Conservation (phyloP, 2,113 vertebrate genomes). For the Vombatus ursinus region DNA sequence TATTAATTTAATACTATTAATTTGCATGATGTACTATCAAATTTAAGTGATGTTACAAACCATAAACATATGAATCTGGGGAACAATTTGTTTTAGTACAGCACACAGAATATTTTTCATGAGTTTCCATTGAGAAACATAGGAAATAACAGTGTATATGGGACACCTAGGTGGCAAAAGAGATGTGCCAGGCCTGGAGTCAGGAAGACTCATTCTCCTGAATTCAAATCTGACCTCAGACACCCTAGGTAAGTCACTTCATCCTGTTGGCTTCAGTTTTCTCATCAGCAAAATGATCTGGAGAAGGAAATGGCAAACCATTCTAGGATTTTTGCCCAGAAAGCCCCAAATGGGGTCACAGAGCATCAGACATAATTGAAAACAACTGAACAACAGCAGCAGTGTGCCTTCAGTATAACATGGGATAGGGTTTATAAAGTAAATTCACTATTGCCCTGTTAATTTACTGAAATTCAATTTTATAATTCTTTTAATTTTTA, state of each 20-base stretch:
- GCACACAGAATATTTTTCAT: background rate
- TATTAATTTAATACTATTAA: constrained; percentile 5
- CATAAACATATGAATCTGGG: background rate
- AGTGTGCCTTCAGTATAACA: background rate
- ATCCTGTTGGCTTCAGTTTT: background rate
- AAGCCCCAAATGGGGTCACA: background rate
- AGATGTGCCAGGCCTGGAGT: background rate
- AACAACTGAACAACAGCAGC: background rate
- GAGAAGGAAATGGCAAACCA: background rate
- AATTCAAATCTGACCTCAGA: background rate
- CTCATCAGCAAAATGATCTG: background rate
- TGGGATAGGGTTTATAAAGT: constrained; percentile 8
- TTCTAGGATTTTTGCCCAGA: background rate
- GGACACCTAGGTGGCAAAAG: accelerated
- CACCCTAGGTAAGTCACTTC: background rate
- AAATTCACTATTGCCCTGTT: background rate
- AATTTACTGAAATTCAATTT: constrained; percentile 21
- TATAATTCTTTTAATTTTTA: constrained; percentile 2
- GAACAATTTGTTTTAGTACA: constrained; percentile 18
- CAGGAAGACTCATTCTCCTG: background rate
- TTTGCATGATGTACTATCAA: background rate
- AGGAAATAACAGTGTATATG: background rate
- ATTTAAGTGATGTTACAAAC: constrained; percentile 11
- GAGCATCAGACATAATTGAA: background rate
- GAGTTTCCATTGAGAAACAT: background rate